Conservation (phyloP, 2,113 vertebrate species). For the Anhinga rufa region DNA sequence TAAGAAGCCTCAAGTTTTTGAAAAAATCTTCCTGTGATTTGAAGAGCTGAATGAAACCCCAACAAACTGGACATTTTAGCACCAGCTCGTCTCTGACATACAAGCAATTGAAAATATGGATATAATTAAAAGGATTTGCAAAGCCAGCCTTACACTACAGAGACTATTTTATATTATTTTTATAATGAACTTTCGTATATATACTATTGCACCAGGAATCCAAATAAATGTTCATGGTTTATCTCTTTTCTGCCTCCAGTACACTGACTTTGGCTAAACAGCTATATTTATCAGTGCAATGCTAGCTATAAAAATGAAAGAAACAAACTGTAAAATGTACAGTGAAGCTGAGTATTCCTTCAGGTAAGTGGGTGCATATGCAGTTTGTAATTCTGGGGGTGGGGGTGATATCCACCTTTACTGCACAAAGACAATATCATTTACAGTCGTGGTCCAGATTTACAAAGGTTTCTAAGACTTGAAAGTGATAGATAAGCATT, state of each 20-base stretch:
- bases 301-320: conserved; percentile 45
- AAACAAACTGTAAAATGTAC: not conserved
- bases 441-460: not conserved
- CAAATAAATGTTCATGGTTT: conserved; percentile 47
- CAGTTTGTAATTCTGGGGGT: not conserved
- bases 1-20: not conserved
- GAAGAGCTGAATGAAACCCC: not conserved
- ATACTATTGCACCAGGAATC: conserved; percentile 18
- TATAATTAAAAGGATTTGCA: conserved; percentile 57
- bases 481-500: not conserved
- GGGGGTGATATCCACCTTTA: not conserved
- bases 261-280: conserved; percentile 55
- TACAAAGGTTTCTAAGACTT: not conserved
- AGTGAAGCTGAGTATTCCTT: not conserved
- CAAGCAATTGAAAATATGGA: conserved; percentile 54
- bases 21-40: not conserved
- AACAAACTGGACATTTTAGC: not conserved
- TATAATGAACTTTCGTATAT: conserved; percentile 48
- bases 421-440: not conserved
- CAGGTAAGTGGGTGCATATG: not conserved
- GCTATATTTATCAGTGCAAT: conserved; percentile 47
- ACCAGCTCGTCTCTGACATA: conserved; percentile 41
- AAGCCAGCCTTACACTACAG: not conserved
- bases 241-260: conserved; percentile 47
- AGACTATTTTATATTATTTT: conserved; percentile 18